Conservation (phyloP, 2,888 invertebrate species). For the Quadroppia sp. region DNA sequence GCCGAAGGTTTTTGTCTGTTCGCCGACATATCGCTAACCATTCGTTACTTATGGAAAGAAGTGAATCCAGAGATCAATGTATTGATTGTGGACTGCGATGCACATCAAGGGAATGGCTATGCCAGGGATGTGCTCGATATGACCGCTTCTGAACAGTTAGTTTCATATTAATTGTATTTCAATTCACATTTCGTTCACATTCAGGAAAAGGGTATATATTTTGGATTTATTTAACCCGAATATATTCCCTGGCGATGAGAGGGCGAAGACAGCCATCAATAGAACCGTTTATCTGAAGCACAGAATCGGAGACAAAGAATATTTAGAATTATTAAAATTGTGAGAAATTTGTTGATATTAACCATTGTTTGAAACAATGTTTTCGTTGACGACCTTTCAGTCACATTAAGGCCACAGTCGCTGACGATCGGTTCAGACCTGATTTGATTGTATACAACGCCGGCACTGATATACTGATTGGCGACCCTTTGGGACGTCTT, state of each 20-base stretch:
- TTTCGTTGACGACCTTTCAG: slow-evolving; percentile 54
- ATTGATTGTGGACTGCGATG: slow-evolving; percentile 86
- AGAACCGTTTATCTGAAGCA: slow-evolving; percentile 56
- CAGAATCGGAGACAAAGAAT: slow-evolving; percentile 65
- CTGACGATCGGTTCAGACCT: slow-evolving; percentile 67
- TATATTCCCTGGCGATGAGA: slow-evolving; percentile 73
- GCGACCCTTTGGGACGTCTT: slow-evolving; percentile 72
- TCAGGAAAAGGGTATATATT: slow-evolving; percentile 64
- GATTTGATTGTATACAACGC: slow-evolving; percentile 85
- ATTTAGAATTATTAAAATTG: slow-evolving; percentile 64
- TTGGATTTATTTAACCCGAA: slow-evolving; percentile 77
- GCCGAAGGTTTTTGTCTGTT: slow-evolving; percentile 80
- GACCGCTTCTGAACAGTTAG: slow-evolving; percentile 53
- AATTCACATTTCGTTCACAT: background rate
- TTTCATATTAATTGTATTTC: background rate
- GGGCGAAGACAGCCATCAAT: slow-evolving; percentile 60
- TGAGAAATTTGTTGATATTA: slow-evolving; percentile 53
- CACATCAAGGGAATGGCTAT: slow-evolving; percentile 91
- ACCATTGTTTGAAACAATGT: background rate
- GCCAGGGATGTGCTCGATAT: slow-evolving; percentile 68
- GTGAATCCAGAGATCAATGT: slow-evolving; percentile 56
- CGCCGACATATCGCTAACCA: slow-evolving; percentile 77
- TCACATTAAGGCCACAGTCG: slow-evolving; percentile 60
- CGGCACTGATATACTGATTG: slow-evolving; percentile 77
- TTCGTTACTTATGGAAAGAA: slow-evolving; percentile 63